Base-by-base conservation (phyloP, 53 echinoderm and acorn worm species). In the Henricia sp. region DNA sequence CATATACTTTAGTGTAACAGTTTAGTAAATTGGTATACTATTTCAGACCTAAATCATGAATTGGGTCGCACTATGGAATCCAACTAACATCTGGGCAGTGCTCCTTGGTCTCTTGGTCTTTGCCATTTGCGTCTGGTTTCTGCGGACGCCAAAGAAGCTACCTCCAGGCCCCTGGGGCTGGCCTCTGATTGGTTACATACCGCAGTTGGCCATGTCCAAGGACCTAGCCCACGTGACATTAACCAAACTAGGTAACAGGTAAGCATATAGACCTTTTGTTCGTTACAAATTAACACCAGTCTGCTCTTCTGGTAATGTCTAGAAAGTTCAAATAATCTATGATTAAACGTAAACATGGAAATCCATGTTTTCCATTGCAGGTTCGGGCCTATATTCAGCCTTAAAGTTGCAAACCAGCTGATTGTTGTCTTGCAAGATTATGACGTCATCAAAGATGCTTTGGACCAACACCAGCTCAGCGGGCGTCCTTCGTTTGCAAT, bases 151-250 rank as follows among this genome's bases (percentile, higher is more conserved):
- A 0, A 25, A 39, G 60, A 58, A 41, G 16, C 54, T 87, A 25
- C 82, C 88, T 19, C 88, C 88, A 3, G 88, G 88, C 46, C 88
- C 88, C 9, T 71, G 57, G 70, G 82, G 88, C 14, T 57, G 80
- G 50, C 88, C 88, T 2, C 36, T 88, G 4, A 35, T 88, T 13
- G 88, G 88, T 46, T 71, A 69, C 56, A 55, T 88, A 10, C 88
- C 88, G 10, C 71, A 70, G 34, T 23, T 88, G 60, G 88, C 78
- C 32, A 41, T 80, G 48, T 70, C 55, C 44, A 41, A 70, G 36
- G 65, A 50, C 21, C 73, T 65, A 3, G 30, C 70, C 1, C 68
- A 82, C 30, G 70, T 82, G 14, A 37, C 59, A 6, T 35, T 88
- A 39, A 58, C 52, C 0, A 46, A 70, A 39, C 68, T 88, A 34